A percentile compares a stretch with the other conserved stretches of the same genome.
Conservation (phyloP, 2,797 vertebrate species). For the Fratercula arctica region DNA sequence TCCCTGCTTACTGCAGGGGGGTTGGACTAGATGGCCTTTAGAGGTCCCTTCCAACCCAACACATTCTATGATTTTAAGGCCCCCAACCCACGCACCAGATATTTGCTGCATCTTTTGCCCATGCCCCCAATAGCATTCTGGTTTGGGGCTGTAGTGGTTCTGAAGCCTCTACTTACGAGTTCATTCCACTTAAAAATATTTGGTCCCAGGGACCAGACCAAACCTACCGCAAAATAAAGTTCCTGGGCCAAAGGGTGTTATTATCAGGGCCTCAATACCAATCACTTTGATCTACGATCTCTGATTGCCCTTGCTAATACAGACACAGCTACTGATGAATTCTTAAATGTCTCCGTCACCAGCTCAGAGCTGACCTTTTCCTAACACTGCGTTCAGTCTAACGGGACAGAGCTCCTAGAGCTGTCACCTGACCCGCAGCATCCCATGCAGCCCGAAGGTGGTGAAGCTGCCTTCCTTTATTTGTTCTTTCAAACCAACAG, state of each 20-base stretch:
- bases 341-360: neutral
- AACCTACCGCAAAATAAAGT: neutral
- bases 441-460: neutral
- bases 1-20: too few relatives aligned
- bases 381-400: neutral
- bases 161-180: neutral
- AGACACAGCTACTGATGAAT: neutral
- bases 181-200: neutral
- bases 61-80: too few relatives aligned
- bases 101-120: neutral
- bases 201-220: neutral
- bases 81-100: neutral
- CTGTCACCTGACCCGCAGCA: rapidly evolving
- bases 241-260: neutral
- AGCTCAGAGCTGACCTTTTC: neutral
- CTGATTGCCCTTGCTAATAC: neutral
- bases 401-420: neutral
- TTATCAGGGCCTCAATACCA: neutral
- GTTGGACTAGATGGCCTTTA: too few relatives aligned
- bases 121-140: neutral
- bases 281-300: neutral
- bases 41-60: too few relatives aligned
- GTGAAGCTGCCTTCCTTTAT: neutral
- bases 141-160: neutral
- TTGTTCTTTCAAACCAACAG: neutral